Evolutionary conservation across 2,113 vertebrate species (phyloP), one percentile per base, ranked within the genome.

Genomic region (Shinisaurus crocodilurus): DNA sequence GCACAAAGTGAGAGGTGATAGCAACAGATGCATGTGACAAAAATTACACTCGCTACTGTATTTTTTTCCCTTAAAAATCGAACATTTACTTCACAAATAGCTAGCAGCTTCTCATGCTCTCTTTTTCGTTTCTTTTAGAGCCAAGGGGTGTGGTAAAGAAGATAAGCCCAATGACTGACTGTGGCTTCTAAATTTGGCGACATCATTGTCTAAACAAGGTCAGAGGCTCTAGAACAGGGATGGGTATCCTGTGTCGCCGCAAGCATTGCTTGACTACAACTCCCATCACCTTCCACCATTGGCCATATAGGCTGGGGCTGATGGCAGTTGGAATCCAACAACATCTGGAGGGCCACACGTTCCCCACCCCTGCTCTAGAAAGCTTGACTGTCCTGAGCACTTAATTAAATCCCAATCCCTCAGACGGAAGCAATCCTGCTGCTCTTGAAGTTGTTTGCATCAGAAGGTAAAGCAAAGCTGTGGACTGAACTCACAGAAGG

Each of bases 1-100:
- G 97, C 95, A 96, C 96, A 96, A 93, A 97, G 97, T 97, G 95
- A 97, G 96, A 96, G 96, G 95, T 93, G 96, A 97, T 97, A 97
- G 97, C 97, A 97, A 97, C 97, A 98, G 97, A 98, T 96, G 95
- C 96, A 96, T 96, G 97, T 96, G 97, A 97, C 96, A 97, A 97
- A 88, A 98, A 97, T 97, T 97, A 96, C 96, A 96, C 96, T 95
- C 89, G 95, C 97, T 97, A 97, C 97, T 97, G 96, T 97, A 95
- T 96, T 96, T 97, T 97, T 79, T 87, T 79, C 34, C 50, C 50
- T 80, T 0, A 50, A 95, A 96, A 97, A 97, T 93, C 92, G 96
- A 97, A 96, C 94, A 97, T 97, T 97, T 96, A 96, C 96, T 97
- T 97, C 94, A 94, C 93, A 95, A 95, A 96, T 96, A 95, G 90